Percentiles rank a stretch among this genome's conserved stretches.
phyloP scores from a whole-genome alignment of 23 tunicate species.

The Diplosoma virens region DNA sequence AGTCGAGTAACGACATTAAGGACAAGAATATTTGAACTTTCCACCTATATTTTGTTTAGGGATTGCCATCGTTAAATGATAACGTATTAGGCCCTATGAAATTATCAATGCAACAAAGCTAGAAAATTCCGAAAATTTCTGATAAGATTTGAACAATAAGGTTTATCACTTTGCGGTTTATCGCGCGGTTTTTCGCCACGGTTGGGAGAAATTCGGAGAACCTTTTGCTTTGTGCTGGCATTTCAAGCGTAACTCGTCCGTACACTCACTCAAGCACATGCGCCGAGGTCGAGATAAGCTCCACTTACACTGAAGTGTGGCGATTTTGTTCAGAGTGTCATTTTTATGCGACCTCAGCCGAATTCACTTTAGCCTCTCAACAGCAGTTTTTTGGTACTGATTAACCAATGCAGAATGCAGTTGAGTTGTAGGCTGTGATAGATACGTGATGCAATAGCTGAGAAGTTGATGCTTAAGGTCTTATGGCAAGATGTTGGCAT shows the following conservation, averaged over 20 bases:
- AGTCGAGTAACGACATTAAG: too few species aligned
- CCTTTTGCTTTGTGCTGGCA: not conserved
- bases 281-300: not conserved
- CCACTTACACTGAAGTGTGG: not conserved
- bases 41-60: too few species aligned
- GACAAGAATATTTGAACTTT: too few species aligned
- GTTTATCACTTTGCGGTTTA: not conserved
- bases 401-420: not conserved
- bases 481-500: constrained; percentile 87
- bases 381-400: not conserved
- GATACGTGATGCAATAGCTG: not conserved
- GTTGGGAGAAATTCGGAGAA: not conserved
- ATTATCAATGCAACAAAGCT: too few species aligned
- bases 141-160: too few species aligned
- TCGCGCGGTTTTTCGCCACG: not conserved
- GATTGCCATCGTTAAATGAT: too few species aligned
- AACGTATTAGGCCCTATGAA: too few species aligned
- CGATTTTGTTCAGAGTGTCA: not conserved
- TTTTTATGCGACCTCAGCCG: not conserved
- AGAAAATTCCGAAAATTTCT: too few species aligned
- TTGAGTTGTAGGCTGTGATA: not conserved
- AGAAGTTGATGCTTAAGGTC: constrained; percentile 25
- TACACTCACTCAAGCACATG: not conserved
- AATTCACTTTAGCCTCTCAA: too few species aligned
- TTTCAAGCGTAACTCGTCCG: not conserved